A percentile compares a stretch with the other conserved stretches of the same genome.
Evolutionary conservation across 2,888 invertebrate genomes (phyloP).

Genomic region (Lordiphosa fenestrarum): DNA sequence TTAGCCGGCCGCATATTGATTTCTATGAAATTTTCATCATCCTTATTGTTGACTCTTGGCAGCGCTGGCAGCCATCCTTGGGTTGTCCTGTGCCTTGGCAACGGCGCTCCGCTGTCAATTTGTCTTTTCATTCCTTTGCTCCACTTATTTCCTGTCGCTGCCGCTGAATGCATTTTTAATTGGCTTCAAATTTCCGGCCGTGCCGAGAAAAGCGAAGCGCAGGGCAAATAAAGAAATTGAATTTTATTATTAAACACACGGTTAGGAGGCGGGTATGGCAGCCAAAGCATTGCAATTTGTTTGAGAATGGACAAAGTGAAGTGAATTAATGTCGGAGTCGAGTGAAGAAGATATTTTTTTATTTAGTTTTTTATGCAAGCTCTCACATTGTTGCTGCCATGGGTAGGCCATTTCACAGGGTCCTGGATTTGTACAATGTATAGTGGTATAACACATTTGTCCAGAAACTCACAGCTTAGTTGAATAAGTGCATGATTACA

Average conservation of each 20-base stretch:
- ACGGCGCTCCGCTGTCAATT: constrained; percentile 50
- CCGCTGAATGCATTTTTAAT: constrained; percentile 62
- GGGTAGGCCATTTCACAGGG: no score
- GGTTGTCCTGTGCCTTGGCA: constrained; percentile 16
- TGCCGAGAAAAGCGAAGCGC: constrained; percentile 28
- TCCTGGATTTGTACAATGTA: no score
- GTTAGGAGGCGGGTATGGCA: not conserved
- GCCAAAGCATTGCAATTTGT: not conserved
- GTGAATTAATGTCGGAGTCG: not conserved
- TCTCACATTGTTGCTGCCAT: no score
- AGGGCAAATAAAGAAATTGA: constrained; percentile 34
- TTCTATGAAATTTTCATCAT: constrained; percentile 26
- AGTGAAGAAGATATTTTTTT: not conserved
- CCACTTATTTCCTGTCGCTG: constrained; percentile 51
- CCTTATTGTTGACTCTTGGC: constrained; percentile 1
- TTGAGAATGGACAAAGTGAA: not conserved
- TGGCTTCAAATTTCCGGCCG: constrained; percentile 59
- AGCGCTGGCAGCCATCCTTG: constrained; percentile 15
- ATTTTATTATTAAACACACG: constrained; percentile 45
- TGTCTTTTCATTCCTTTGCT: constrained; percentile 35
- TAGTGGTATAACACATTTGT: no score
- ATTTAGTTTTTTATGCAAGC: no score
- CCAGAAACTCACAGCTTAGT: no score
- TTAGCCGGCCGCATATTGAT: constrained; percentile 39
- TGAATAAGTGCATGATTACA: no score